Base-by-base conservation (phyloP, 2,888 invertebrate species). In the Selenia dentaria region DNA sequence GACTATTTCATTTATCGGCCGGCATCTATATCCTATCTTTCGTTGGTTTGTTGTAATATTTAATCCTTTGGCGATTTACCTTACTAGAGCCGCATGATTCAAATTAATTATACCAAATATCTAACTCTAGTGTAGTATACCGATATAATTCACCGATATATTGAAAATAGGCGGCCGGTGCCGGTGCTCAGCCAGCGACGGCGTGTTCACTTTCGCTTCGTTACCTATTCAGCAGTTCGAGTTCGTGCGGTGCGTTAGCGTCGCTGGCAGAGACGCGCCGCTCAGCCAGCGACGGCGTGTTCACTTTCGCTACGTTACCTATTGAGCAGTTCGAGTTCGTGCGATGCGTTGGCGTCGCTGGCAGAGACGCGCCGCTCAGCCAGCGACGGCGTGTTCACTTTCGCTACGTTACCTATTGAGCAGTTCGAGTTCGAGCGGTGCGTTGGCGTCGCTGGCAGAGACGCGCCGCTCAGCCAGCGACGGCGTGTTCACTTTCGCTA, bases 401-500 rank as follows among this genome's bases (percentile, higher is more conserved):
- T 6, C 9, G 5, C 12, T 8, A 22, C 22, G 5, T 39, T 64
- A 79, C 80, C 75, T 73, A 65, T 75, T 76, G 55, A 75, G 72
- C 35, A 67, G 61, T 27, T 77, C 77, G 38, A 75, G 65, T 37
- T 83, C 83, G 8, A 67, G 64, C 42, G 81, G 77, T 24, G 74
- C 60, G 70, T 84, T 82, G 54, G 86, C 88, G 67, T 88, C 88
- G 69, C 80, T 81, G 56, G 86, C 82, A 51, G 88, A 85, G n/a
- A 89, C 87, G 60, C 88, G 83, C 10, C 88, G 82, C 64, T 89
- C 89, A 60, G 79, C 79, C 41, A 90, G 82, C 59, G 91, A 89
- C 57, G 86, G 84, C 56, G 91, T 91, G 71, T 91, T 91, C 49
- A 90, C 88, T n/a, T n/a, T n/a, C n/a, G n/a, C n/a, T n/a, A n/a